A percentile compares a stretch with the other conserved stretches of the same genome.
Evolutionary conservation across 2,113 vertebrate species (phyloP).

Genomic region (Indri indri): DNA sequence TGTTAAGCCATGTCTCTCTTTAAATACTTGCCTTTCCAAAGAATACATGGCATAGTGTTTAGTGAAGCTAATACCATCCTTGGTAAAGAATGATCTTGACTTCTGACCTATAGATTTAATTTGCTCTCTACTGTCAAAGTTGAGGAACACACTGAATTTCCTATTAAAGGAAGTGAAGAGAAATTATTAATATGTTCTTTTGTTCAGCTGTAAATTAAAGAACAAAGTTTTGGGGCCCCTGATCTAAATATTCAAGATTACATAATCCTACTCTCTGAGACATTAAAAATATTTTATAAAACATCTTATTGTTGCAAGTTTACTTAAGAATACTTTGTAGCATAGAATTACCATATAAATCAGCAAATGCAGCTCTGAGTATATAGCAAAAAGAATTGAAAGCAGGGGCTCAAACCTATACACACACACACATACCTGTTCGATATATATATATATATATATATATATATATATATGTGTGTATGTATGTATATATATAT

Average conservation of each 20-base stretch:
- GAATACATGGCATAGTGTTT: fast-evolving
- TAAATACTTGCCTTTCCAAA: neutral
- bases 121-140: neutral
- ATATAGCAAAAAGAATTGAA: neutral
- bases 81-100: neutral
- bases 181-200: neutral
- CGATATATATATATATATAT: too few relatives aligned
- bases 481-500: too few relatives aligned
- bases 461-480: too few relatives aligned
- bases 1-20: neutral
- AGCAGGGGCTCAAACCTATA: too few relatives aligned
- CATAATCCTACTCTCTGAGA: neutral
- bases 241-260: neutral
- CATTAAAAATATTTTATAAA: neutral
- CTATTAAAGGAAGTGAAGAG: neutral
- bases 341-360: neutral
- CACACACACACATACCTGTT: too few relatives aligned
- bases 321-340: neutral
- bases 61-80: neutral
- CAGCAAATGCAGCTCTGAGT: neutral
- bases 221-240: neutral
- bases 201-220: neutral
- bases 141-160: neutral
- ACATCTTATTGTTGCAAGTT: neutral
- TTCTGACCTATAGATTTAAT: neutral